phyloP scores from a whole-genome alignment of 2,888 invertebrate genomes.

The Iselma pallidipennis region DNA sequence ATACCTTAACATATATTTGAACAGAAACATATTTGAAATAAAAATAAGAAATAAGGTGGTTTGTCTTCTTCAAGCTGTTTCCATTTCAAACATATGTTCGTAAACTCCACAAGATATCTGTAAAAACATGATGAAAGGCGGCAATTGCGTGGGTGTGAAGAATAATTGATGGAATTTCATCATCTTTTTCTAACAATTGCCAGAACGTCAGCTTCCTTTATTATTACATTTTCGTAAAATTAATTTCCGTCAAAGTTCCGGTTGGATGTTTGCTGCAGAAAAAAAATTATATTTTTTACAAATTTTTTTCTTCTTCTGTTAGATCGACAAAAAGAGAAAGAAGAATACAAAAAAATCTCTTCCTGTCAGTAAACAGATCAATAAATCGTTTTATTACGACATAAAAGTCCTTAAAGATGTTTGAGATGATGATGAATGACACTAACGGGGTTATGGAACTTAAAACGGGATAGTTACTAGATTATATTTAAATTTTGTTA shows the following conservation, averaged over 20 bases:
- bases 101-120: background rate
- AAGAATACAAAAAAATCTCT: background rate
- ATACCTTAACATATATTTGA: background rate
- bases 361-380: constrained; percentile 5
- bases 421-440: background rate
- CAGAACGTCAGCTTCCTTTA: background rate
- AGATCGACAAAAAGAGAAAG: background rate
- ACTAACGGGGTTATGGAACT: constrained; percentile 3
- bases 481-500: background rate
- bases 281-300: no score
- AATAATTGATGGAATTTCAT: background rate
- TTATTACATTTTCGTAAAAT: background rate
- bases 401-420: background rate
- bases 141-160: background rate
- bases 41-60: background rate
- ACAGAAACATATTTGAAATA: background rate
- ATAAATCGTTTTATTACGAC: constrained; percentile 5
- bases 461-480: background rate
- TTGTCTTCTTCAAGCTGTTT: background rate
- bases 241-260: background rate
- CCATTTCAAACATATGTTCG: background rate
- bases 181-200: background rate
- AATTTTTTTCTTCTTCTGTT: background rate
- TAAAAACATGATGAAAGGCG: background rate
- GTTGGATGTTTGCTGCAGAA: no score